Conservation (phyloP, 1,140 invertebrate species). For the Thrips palmi region DNA sequence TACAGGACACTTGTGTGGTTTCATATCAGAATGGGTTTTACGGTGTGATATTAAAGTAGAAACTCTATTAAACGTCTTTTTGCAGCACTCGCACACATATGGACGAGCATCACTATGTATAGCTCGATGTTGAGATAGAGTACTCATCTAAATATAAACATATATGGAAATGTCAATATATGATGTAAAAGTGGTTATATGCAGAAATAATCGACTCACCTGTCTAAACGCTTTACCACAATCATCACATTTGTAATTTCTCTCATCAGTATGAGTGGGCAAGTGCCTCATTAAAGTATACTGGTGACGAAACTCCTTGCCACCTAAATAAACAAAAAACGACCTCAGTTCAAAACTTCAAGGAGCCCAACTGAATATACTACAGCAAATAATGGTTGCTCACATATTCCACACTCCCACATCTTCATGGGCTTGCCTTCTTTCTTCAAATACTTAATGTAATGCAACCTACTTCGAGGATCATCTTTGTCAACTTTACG, state of each 20-base stretch:
- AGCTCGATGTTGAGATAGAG: slow-evolving; percentile 50
- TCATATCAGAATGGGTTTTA: slow-evolving; percentile 50
- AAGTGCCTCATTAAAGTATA: slow-evolving; percentile 63
- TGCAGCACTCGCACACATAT: slow-evolving; percentile 50
- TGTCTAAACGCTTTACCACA: slow-evolving; percentile 67
- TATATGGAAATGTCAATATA: background rate
- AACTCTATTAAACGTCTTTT: slow-evolving; percentile 55
- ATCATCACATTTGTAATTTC: slow-evolving; percentile 57
- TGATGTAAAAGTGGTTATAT: background rate
- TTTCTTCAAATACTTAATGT: no score
- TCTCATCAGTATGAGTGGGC: slow-evolving; percentile 63
- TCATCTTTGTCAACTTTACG: no score
- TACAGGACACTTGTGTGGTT: slow-evolving; percentile 49
- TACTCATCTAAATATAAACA: slow-evolving; percentile 28
- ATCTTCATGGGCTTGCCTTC: no score
- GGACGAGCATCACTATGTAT: slow-evolving; percentile 50
- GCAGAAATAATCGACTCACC: slow-evolving; percentile 15
- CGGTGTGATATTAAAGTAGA: slow-evolving; percentile 56
- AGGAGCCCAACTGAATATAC: background rate
- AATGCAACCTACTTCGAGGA: no score
- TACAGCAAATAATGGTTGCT: slow-evolving; percentile 19
- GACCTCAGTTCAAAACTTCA: background rate
- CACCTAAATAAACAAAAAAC: slow-evolving; percentile 23
- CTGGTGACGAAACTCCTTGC: slow-evolving; percentile 53
- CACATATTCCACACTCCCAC: slow-evolving; percentile 45